Evolutionary conservation across 1,140 invertebrate species (phyloP).

Genomic region (Wiebesia pumilae): DNA sequence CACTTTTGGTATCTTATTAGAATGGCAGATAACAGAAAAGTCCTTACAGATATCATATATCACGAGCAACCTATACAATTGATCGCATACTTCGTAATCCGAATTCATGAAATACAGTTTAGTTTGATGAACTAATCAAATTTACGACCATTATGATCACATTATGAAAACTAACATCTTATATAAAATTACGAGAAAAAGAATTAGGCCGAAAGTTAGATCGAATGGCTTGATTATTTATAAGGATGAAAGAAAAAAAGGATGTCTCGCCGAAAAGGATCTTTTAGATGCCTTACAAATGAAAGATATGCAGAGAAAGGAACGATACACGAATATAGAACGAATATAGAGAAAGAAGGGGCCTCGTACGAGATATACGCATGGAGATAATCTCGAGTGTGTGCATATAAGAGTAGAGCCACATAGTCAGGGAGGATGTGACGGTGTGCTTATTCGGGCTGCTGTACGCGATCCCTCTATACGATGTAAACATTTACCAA

Average conservation of each 20-base stretch:
- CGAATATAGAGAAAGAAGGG: not conserved
- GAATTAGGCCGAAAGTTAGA: not conserved
- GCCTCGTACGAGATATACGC: not conserved
- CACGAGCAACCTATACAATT: too few species aligned
- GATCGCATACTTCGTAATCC: too few species aligned
- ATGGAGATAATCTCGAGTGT: not conserved
- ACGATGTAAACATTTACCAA: conserved; percentile 62
- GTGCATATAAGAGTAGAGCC: not conserved
- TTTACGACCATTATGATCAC: too few species aligned
- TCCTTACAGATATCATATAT: too few species aligned
- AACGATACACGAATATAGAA: too few species aligned
- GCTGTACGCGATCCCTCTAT: not conserved
- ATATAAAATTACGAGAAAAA: too few species aligned
- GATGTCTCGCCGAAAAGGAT: not conserved
- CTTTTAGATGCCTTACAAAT: not conserved
- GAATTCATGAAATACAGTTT: too few species aligned
- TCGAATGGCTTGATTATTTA: not conserved
- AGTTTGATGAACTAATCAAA: too few species aligned
- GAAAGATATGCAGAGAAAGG: not conserved
- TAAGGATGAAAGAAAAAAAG: too few species aligned
- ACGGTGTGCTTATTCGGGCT: not conserved
- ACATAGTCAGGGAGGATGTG: not conserved
- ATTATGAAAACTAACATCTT: too few species aligned
- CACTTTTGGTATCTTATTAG: too few species aligned
- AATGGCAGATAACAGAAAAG: too few species aligned